phyloP scores from a whole-genome alignment of 2,797 vertebrate genomes.

The Melanotaenia boesemani region DNA sequence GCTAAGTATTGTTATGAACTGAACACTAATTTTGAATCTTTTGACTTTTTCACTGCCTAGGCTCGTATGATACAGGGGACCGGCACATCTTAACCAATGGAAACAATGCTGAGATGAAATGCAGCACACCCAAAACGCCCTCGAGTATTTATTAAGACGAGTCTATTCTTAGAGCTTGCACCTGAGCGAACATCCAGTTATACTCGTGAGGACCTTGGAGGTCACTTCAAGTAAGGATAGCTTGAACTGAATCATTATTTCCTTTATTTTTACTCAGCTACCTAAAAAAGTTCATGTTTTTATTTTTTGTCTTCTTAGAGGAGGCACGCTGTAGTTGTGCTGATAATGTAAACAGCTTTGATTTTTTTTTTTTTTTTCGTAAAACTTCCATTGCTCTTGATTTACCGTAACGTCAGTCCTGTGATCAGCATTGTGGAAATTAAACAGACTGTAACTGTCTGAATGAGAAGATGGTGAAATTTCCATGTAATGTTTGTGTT shows the following conservation, averaged over 20 bases:
- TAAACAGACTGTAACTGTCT: slow-evolving; percentile 22
- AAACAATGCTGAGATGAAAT: slow-evolving; percentile 30
- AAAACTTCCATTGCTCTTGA: slow-evolving; percentile 13
- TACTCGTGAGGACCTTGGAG: background rate
- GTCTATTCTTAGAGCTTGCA: slow-evolving; percentile 55
- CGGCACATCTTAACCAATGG: slow-evolving; percentile 50
- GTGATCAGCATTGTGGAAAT: slow-evolving; percentile 48
- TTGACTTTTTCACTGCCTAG: slow-evolving; percentile 39
- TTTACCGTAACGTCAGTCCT: slow-evolving; percentile 39
- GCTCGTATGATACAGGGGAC: slow-evolving; percentile 45
- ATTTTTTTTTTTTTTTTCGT: slow-evolving; percentile 35
- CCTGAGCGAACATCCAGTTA: slow-evolving; percentile 11
- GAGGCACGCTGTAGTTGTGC: slow-evolving; percentile 15
- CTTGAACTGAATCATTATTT: slow-evolving; percentile 17
- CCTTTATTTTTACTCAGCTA: slow-evolving; percentile 21
- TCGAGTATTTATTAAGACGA: slow-evolving; percentile 44
- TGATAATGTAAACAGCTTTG: slow-evolving; percentile 43
- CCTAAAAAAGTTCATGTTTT: slow-evolving; percentile 44
- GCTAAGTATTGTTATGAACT: slow-evolving; percentile 30
- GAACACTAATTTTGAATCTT: slow-evolving; percentile 26
- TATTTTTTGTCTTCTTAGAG: slow-evolving; percentile 31
- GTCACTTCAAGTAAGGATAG: slow-evolving; percentile 19
- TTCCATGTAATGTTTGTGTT: background rate
- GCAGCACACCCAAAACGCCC: slow-evolving; percentile 32
- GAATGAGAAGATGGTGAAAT: slow-evolving; percentile 10